Evolutionary conservation across 1,140 invertebrate genomes (phyloP).

Genomic region (Rhynchophorus ferrugineus): DNA sequence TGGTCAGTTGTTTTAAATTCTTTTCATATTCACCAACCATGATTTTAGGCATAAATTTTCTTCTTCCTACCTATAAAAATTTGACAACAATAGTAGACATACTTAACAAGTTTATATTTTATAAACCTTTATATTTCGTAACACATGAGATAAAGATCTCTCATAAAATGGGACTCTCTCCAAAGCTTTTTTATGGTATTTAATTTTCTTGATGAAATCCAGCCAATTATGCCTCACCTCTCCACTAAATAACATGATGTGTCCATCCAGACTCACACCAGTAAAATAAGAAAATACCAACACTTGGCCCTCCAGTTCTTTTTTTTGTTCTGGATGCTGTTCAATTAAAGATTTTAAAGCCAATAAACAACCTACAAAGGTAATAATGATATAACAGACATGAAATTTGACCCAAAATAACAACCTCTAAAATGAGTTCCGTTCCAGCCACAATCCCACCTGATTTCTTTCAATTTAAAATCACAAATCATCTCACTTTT

Average conservation of each 20-base stretch:
- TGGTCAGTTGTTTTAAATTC: slow-evolving; percentile 72
- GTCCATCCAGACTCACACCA: slow-evolving; percentile 79
- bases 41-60: slow-evolving; percentile 84
- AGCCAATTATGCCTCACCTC: slow-evolving; percentile 88
- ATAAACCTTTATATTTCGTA: slow-evolving; percentile 69
- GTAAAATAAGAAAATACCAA: slow-evolving; percentile 81
- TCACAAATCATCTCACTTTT: slow-evolving; percentile 47
- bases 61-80: slow-evolving; percentile 52
- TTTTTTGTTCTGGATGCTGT: slow-evolving; percentile 11
- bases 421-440: slow-evolving; percentile 71
- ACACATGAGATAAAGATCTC: slow-evolving; percentile 70
- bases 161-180: slow-evolving; percentile 73
- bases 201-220: slow-evolving; percentile 77
- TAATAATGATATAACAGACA: background rate
- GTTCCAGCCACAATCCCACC: slow-evolving; percentile 83
- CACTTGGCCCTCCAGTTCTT: slow-evolving; percentile 35
- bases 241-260: slow-evolving; percentile 80
- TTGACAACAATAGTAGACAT: no score
- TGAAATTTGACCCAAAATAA: background rate
- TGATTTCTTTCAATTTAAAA: slow-evolving; percentile 52
- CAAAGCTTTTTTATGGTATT: slow-evolving; percentile 64
- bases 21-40: slow-evolving; percentile 75
- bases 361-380: slow-evolving; percentile 14
- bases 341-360: slow-evolving; percentile 18
- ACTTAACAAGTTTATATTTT: no score